Base-by-base conservation (phyloP, 1,140 invertebrate genomes). In the Drosophila truncata region DNA sequence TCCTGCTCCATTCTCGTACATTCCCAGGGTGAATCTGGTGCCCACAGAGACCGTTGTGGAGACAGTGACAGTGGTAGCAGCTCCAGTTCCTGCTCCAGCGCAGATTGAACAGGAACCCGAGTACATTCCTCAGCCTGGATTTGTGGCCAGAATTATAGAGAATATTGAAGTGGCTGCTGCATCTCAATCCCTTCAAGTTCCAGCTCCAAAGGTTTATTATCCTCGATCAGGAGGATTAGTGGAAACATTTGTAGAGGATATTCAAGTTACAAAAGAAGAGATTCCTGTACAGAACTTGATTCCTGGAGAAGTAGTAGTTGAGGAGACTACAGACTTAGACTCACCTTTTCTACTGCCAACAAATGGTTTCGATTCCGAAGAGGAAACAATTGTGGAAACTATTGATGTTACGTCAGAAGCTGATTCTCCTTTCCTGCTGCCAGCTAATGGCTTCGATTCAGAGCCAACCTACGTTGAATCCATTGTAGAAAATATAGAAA, bases 141-240 rank as follows among this genome's bases (percentile, higher is more conserved):
- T 70, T 44, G 66, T 70, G n/a, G 66, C 66, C 14, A 60, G 67
- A 35, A 58, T 72, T 18, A 57, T 73, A 10, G 70, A 60, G 35
- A 72, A 59, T 18, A 73, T 70, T 23, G 66, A 70, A 55, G 66
- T 25, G 13, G 63, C 37, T 5, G 66, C 47, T 9, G 66, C 62
- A 2, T 41, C 46, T 1, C 41, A 42, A 20, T 9, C 62, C 0
- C 9, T 41, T 0, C 62, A 55, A 8, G 47, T 25, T 1, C 39
- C 47, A n/a, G 20, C 47, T 29, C 66, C 47, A 11, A 70, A 55
- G 14, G 31, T 9, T n/a, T 44, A 44, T 11, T 54, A 54, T 37
- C 27, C 62, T 6, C 11, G 31, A 4, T 1, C 37, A 2, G 63
- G 23, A 4, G 66, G 47, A 1, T 18, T 44, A 5, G 44, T 29